These are phyloP conservation scores for Rhabdomys pumilio DNA, from an alignment of 2,797 vertebrate genomes.

Conservation along the genomic window DNA sequence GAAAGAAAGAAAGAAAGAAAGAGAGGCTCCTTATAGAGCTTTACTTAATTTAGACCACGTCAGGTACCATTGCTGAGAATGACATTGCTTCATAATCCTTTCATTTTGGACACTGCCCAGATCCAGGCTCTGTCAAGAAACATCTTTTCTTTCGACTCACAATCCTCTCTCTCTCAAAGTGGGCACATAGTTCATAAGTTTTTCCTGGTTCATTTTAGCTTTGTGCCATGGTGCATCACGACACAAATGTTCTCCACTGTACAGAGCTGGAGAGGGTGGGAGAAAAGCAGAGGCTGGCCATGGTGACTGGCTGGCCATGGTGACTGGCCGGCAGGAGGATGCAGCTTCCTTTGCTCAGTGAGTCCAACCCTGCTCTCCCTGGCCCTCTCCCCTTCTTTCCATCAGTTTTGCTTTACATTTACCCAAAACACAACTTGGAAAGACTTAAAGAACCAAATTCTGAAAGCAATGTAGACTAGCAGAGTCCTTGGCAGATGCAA, in stretches of 20 bases:
- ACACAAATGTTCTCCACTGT: not conserved
- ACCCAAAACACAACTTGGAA: conserved; percentile 23
- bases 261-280: not conserved
- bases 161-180: conserved; percentile 15
- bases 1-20: no score
- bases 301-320: not conserved
- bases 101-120: conserved; percentile 4
- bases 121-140: conserved; percentile 30
- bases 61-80: not conserved
- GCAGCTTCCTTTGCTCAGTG: not conserved
- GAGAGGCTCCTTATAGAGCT: not conserved
- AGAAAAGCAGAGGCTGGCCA: not conserved
- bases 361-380: not conserved
- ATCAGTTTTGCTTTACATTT: conserved; percentile 37
- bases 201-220: not conserved
- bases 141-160: conserved; percentile 8
- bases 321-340: not conserved
- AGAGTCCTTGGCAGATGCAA: conserved; percentile 4
- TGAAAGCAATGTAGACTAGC: conserved; percentile 17
- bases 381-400: not conserved
- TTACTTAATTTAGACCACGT: conserved; percentile 32
- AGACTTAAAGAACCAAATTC: conserved; percentile 8
- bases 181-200: not conserved
- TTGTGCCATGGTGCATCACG: not conserved
- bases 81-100: not conserved